Percentiles rank a stretch among this genome's conserved stretches.
Evolutionary conservation across 2,113 vertebrate genomes (phyloP).

Genomic region (Sprattus sprattus): DNA sequence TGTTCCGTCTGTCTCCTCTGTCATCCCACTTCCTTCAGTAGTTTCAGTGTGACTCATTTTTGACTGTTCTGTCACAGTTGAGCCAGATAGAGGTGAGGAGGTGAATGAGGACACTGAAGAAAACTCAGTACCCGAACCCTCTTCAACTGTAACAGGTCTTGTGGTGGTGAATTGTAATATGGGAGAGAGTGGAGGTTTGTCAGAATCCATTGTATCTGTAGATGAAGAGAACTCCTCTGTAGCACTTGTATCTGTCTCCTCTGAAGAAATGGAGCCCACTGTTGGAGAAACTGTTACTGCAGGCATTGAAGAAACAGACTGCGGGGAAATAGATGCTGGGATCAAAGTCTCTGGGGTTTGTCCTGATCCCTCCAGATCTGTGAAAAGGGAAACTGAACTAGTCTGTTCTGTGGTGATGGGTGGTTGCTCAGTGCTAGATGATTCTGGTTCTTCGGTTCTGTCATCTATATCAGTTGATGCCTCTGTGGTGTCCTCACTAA

Average conservation of each 20-base stretch:
- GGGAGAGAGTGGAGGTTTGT: conserved; percentile 11
- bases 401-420: too few species aligned
- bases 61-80: neutral
- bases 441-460: too few species aligned
- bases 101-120: neutral
- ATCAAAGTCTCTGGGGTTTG: too few species aligned
- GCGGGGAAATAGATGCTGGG: too few species aligned
- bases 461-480: too few species aligned
- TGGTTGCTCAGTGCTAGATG: neutral
- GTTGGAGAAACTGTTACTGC: neutral
- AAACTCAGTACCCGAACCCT: conserved; percentile 20
- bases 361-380: conserved; percentile 36
- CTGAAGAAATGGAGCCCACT: conserved; percentile 16
- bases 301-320: neutral
- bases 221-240: neutral
- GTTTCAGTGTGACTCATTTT: neutral
- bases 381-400: neutral
- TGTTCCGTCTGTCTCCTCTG: too few species aligned
- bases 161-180: neutral
- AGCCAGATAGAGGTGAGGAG: neutral
- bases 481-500: too few species aligned
- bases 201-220: conserved; percentile 2
- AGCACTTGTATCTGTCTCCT: conserved; percentile 18
- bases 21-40: neutral
- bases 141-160: neutral